A percentile compares a stretch with the other conserved stretches of the same genome.
These are phyloP conservation scores for Pollenia griseotomentosa DNA, from an alignment of 2,888 invertebrate genomes.

Conservation along the genomic window DNA sequence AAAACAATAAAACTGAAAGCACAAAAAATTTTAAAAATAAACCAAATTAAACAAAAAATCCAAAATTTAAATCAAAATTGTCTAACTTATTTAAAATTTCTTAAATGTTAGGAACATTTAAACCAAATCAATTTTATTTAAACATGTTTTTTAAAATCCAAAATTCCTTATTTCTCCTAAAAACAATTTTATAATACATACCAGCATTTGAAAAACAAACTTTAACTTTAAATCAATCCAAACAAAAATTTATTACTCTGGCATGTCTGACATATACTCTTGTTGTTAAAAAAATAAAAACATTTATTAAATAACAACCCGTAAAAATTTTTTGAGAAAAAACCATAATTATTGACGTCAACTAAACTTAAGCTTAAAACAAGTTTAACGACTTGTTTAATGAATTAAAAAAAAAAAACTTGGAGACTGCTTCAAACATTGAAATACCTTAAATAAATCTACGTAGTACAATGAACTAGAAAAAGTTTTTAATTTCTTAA, in stretches of 20 bases:
- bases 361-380: slow-evolving; percentile 29
- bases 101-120: too few species aligned
- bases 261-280: not conserved
- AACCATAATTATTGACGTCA: slow-evolving; percentile 58
- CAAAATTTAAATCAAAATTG: too few species aligned
- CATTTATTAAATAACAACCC: not conserved
- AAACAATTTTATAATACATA: too few species aligned
- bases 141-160: too few species aligned
- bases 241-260: not conserved
- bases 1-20: not conserved
- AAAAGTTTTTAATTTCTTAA: slow-evolving; percentile 6
- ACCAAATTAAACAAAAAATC: too few species aligned
- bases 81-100: too few species aligned
- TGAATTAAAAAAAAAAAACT: not conserved
- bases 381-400: slow-evolving; percentile 19
- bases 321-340: slow-evolving; percentile 18
- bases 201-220: not conserved
- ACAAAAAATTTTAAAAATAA: too few species aligned
- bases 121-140: too few species aligned
- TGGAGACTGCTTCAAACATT: not conserved
- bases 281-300: slow-evolving; percentile 3
- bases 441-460: slow-evolving; percentile 8
- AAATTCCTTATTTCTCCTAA: too few species aligned
- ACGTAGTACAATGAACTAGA: slow-evolving; percentile 66
- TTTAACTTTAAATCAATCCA: slow-evolving; percentile 13